Conservation (phyloP, 2,888 invertebrate species). For the Nesidiocoris tenuis region DNA sequence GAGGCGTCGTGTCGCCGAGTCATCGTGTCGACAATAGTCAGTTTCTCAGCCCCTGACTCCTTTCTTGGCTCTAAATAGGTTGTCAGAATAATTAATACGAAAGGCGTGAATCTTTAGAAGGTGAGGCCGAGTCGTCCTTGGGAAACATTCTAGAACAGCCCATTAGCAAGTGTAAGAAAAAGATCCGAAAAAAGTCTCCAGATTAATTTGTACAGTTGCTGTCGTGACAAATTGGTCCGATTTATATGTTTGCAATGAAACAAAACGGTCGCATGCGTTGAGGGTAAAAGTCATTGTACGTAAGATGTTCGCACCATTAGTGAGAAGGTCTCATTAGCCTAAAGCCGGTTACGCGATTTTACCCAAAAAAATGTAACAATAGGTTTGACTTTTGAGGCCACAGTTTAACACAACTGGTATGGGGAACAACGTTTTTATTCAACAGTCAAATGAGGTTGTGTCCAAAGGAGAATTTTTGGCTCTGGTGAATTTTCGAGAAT, state of each 20-base stretch:
- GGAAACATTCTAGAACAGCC: neutral
- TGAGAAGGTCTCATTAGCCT: no score
- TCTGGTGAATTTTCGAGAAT: no score
- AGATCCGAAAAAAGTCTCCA: neutral
- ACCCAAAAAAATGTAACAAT: no score
- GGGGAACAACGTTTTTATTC: no score
- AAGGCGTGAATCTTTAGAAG: constrained; percentile 7
- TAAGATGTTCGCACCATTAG: neutral
- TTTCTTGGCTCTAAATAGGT: neutral
- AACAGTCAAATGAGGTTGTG: no score
- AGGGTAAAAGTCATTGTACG: neutral
- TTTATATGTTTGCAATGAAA: neutral
- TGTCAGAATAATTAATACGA: constrained; percentile 14
- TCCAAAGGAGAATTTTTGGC: no score
- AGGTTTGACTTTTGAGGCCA: no score
- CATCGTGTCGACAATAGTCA: neutral
- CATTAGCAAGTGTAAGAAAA: neutral
- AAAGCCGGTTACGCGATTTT: no score
- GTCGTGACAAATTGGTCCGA: neutral
- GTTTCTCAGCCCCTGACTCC: neutral
- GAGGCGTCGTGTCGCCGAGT: neutral
- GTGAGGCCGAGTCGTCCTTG: neutral
- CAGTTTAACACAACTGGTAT: no score
- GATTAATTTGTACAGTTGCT: neutral
- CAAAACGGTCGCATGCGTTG: neutral